Evolutionary conservation across 2,113 vertebrate genomes (phyloP), one percentile per base, ranked within the genome.

Genomic region (Xiphorhynchus elegans): DNA sequence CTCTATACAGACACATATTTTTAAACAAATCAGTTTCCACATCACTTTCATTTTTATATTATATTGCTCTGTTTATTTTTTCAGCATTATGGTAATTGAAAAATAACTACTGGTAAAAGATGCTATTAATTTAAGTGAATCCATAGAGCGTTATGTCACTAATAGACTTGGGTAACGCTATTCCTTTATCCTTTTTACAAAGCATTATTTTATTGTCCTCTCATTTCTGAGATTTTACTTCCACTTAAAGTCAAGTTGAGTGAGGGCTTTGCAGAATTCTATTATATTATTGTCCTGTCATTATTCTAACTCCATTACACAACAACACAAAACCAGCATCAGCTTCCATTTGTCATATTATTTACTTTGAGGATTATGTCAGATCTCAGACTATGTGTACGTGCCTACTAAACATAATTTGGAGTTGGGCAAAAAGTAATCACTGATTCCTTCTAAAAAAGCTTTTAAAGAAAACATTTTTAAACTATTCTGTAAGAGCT

Each of bases 51-150:
- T 92, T 97, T 97, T 90, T 66, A 59, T 83, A 86, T 97, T 85
- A 94, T 88, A 94, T 42, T 91, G 46, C 50, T 88, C 87, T 95
- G 87, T 96, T 98, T 97, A 96, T 97, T 96, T 97, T 95, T 96
- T 96, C 79, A 96, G 66, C 96, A 97, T 97, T 97, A 96, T 68
- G 84, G 90, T 97, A 97, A 98, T 97, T 98, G 96, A 97, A 98
- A 98, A 97, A 89, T 97, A 97, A 94, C 89, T 96, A 86, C 95
- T 97, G 89, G 95, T 96, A 96, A 97, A 97, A 97, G 93, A 96
- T 95, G 95, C 89, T 97, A 97, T 98, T 98, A 98, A 97, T 97
- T 94, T 98, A 97, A 98, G 97, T 96, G 95, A 97, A 95, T 98
- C 97, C 92, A 87, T 89, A 94, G 87, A 87, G 85, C 96, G 84